These are phyloP conservation scores for Phylloscopus trochiloides DNA, from an alignment of 2,113 vertebrate species.

Conservation along the genomic window DNA sequence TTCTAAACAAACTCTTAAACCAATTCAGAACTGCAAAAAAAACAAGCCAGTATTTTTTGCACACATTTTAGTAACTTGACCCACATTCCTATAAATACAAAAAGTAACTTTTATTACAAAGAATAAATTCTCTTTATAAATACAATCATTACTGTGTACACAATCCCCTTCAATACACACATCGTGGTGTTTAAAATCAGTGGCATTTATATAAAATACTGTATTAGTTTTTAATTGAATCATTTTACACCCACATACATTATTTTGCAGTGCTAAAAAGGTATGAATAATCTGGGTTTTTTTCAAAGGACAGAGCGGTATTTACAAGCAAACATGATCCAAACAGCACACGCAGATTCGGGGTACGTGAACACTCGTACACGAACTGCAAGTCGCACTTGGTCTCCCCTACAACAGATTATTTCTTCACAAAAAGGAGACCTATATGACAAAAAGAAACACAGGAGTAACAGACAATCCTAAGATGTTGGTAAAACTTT, in stretches of 20 bases:
- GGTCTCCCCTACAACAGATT: conserved; percentile 91
- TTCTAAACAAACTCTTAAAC: not conserved
- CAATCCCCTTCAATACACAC: conserved; percentile 47
- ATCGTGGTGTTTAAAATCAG: not conserved
- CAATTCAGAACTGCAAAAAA: not conserved
- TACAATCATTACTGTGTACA: conserved; percentile 50
- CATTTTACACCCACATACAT: not conserved
- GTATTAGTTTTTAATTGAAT: not conserved
- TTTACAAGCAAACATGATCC: conserved; percentile 99
- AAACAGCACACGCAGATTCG: conserved; percentile 91
- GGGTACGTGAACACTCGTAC: conserved; percentile 91
- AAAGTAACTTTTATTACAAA: conserved; percentile 73
- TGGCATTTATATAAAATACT: conserved; percentile 29
- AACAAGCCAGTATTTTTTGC: not conserved
- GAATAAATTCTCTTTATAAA: conserved; percentile 66
- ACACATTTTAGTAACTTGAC: conserved; percentile 40
- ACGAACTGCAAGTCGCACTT: conserved; percentile 90
- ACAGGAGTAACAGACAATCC: not conserved
- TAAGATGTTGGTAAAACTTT: not conserved
- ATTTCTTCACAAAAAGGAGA: conserved; percentile 96
- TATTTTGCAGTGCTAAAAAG: not conserved
- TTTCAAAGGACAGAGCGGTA: conserved; percentile 91
- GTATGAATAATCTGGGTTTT: not conserved
- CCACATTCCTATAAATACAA: not conserved
- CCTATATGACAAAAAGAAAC: conserved; percentile 68